Conservation (phyloP, 2,888 invertebrate species). For the Chrysotoxum bicinctum region DNA sequence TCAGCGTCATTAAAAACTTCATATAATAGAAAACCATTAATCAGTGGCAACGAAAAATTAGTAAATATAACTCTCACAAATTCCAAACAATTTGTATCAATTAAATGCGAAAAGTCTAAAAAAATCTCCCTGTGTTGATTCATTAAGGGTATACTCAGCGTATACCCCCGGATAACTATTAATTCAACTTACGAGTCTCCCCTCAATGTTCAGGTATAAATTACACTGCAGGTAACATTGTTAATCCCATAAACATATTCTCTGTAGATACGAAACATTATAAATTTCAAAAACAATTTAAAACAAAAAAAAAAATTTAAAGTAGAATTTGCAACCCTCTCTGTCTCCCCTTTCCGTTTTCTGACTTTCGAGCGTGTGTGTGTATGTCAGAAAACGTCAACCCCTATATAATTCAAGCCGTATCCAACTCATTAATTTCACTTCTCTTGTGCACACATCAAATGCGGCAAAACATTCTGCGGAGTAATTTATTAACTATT, state of each 20-base stretch:
- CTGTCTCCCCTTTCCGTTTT: not conserved
- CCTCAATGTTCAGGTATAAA: not conserved
- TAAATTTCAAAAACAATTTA: constrained; percentile 1
- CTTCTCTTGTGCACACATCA: constrained; percentile 46
- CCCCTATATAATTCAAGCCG: constrained; percentile 34
- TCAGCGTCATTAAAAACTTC: not conserved
- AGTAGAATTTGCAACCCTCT: not conserved
- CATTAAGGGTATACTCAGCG: constrained; percentile 1
- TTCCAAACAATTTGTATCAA: constrained; percentile 18
- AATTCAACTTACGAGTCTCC: not conserved
- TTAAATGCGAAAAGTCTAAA: constrained; percentile 13
- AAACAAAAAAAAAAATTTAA: not conserved
- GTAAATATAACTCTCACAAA: not conserved
- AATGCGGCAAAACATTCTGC: constrained; percentile 61
- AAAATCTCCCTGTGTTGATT: not conserved
- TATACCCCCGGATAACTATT: not conserved
- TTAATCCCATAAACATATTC: not conserved
- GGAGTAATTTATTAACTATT: constrained; percentile 67
- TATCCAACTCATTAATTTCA: constrained; percentile 67
- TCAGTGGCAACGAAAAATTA: not conserved
- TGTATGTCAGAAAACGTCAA: constrained; percentile 6
- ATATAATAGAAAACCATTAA: not conserved
- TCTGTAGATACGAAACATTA: not conserved
- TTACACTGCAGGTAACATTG: constrained; percentile 4
- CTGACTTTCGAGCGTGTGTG: not conserved